phyloP scores from a whole-genome alignment of 92 coral and sea anemone genomes.

The Metridium senile region DNA sequence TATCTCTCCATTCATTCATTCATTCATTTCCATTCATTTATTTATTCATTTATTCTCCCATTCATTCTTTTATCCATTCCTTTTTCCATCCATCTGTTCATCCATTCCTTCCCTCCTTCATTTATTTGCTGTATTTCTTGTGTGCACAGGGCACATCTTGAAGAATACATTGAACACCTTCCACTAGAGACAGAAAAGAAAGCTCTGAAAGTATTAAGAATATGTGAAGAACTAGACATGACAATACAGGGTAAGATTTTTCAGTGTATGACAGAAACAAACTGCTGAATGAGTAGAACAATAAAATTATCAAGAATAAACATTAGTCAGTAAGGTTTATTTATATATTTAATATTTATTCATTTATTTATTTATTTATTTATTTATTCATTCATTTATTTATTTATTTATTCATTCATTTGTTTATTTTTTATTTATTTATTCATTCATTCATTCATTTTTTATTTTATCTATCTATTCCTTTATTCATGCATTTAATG shows the following conservation, averaged over 20 bases:
- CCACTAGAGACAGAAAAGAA: conserved; percentile 96
- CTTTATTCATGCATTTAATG: too few relatives aligned
- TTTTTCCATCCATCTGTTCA: neutral
- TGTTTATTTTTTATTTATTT: too few relatives aligned
- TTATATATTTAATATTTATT: too few relatives aligned
- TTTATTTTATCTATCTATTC: too few relatives aligned
- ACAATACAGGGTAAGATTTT: conserved; percentile 72
- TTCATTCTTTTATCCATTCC: neutral
- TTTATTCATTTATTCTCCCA: neutral
- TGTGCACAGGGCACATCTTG: conserved; percentile 76
- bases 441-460: too few relatives aligned
- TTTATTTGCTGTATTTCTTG: neutral
- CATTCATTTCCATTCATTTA: neutral
- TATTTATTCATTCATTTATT: too few relatives aligned
- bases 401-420: too few relatives aligned
- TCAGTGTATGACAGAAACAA: neutral
- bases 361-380: too few relatives aligned
- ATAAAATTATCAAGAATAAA: too few relatives aligned
- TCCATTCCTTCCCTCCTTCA: neutral
- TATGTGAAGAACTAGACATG: conserved; percentile 86
- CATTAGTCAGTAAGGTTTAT: too few relatives aligned
- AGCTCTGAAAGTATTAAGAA: conserved; percentile 83
- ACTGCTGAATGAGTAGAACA: neutral
- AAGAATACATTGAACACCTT: conserved; percentile 91
- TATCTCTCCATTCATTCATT: neutral